Evolutionary conservation across 2,888 invertebrate genomes (phyloP).

Genomic region (Eristalis pertinax): DNA sequence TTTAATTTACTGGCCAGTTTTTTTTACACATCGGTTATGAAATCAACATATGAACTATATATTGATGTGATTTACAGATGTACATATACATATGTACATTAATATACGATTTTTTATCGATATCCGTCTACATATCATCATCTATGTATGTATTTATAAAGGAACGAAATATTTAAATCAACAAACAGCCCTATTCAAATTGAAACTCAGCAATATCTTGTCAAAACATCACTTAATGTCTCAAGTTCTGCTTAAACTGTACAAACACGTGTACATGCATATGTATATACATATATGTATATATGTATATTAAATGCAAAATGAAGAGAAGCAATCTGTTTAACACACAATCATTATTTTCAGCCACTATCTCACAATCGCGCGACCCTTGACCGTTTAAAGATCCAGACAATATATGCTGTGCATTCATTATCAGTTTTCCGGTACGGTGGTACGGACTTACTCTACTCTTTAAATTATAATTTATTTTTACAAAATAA

Average conservation of each 20-base stretch:
- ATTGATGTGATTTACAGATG: no score
- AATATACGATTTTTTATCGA: no score
- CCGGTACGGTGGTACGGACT: constrained; percentile 9
- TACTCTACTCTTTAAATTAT: constrained; percentile 8
- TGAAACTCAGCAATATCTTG: neutral
- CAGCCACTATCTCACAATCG: constrained; percentile 45
- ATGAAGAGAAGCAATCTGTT: constrained; percentile 24
- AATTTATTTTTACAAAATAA: neutral
- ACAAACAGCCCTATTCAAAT: neutral
- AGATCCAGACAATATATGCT: constrained; percentile 34
- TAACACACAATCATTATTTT: constrained; percentile 23
- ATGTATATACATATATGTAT: no score
- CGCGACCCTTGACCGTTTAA: constrained; percentile 63
- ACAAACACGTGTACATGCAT: neutral
- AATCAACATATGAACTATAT: neutral
- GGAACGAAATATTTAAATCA: neutral
- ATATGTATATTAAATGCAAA: neutral
- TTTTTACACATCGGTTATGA: neutral
- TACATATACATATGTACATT: no score
- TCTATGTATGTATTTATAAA: no score
- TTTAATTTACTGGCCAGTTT: neutral
- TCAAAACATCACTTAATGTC: neutral
- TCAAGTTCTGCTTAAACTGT: neutral
- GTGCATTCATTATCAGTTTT: constrained; percentile 61
- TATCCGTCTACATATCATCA: neutral